Evolutionary conservation across 2,888 invertebrate species (phyloP).

Genomic region (Tromatobia lineatoria): DNA sequence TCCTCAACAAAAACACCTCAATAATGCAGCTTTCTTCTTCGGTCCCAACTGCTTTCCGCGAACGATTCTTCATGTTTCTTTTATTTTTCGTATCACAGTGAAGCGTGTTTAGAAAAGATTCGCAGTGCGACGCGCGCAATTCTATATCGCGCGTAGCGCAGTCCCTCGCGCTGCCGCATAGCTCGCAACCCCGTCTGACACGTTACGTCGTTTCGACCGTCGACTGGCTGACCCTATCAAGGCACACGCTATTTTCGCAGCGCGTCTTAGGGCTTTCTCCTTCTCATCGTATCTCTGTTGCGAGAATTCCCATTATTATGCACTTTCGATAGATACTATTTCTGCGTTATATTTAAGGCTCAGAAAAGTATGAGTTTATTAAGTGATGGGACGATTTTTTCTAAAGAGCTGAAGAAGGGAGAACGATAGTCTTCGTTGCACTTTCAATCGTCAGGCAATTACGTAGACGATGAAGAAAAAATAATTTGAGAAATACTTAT

Average conservation of each 20-base stretch:
- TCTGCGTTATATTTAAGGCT: slow-evolving; percentile 12
- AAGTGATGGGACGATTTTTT: background rate
- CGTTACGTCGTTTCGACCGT: slow-evolving; percentile 53
- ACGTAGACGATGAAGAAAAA: background rate
- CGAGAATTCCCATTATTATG: slow-evolving; percentile 12
- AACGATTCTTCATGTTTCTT: background rate
- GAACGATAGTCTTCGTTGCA: slow-evolving; percentile 26
- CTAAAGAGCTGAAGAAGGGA: background rate
- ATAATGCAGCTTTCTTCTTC: background rate
- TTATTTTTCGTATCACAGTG: background rate
- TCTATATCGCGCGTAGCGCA: slow-evolving; percentile 5
- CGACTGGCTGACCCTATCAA: slow-evolving; percentile 48
- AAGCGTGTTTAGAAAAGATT: slow-evolving; percentile 10
- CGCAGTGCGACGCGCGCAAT: slow-evolving; percentile 13
- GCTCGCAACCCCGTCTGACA: slow-evolving; percentile 35
- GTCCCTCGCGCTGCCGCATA: slow-evolving; percentile 37
- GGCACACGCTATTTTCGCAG: slow-evolving; percentile 58
- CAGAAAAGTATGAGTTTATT: background rate
- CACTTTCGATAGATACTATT: slow-evolving; percentile 4
- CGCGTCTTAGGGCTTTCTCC: slow-evolving; percentile 32
- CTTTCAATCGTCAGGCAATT: slow-evolving; percentile 24
- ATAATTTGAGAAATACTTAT: slow-evolving; percentile 19
- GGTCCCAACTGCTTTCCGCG: background rate
- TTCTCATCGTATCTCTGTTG: slow-evolving; percentile 7
- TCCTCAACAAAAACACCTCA: background rate